Evolutionary conservation across 92 coral and sea anemone species (phyloP), one percentile per base, ranked within the genome.

Genomic region (Desmophyllum pertusum): DNA sequence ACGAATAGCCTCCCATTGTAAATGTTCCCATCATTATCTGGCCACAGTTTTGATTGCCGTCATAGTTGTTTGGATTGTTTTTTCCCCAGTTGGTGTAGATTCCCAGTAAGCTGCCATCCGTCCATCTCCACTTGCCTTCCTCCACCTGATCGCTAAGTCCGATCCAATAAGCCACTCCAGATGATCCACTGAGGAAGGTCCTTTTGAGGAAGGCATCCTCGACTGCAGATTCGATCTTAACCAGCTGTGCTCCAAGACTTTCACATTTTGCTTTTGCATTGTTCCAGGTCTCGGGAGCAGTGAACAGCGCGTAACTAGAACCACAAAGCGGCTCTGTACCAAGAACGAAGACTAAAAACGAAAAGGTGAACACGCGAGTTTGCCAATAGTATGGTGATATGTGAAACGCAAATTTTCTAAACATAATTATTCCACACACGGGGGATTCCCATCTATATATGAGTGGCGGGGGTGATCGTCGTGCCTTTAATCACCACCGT

Each of bases 61-160:
- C 6, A 0, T 2, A 4, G 59, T 72, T 43, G 55, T 72, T 43
- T 1, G 77, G 77, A 31, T 27, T 72, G 6, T 10, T 15, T 3
- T 4, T 0, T 15, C 52, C 37, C 77, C 77, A 72, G 23, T 29
- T 43, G 55, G 15, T 45, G 57, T 72, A 72, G 4, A 11, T 46
- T 15, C 8, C 72, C 25, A 66, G 43, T 18, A 5, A 18, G 36
- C 77, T 45, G 21, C 38, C 61, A 46, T 72, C 40, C 0, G 38
- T 72, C 77, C 77, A 72, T 9, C 4, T 72, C 77, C 77, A 72
- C 33, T 27, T 17, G 37, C 77, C 55, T 17, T 72, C 55, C 3
- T 72, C 3, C 27, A 8, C 37, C 13, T 41, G 36, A 21, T 42
- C 53, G 30, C n/a, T 72, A 39, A 72, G 35, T 9, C 77, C 77